Evolutionary conservation across 1,140 invertebrate genomes (phyloP).

Genomic region (Daktulosphaira vitifoliae): DNA sequence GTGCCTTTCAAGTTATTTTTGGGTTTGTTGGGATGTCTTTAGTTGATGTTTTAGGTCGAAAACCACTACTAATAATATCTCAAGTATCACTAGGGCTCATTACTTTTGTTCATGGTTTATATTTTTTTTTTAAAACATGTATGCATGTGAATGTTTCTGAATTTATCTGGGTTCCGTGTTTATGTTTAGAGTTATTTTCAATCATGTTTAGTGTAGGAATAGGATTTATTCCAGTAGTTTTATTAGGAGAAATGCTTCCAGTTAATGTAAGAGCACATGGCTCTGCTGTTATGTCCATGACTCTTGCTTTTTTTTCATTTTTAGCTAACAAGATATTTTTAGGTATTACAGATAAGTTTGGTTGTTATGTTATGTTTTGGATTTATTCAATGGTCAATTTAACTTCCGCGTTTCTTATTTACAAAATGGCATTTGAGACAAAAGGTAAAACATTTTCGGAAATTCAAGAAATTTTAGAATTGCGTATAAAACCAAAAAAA

Average conservation of each 20-base stretch:
- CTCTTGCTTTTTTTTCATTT: constrained; percentile 37
- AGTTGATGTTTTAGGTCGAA: constrained; percentile 43
- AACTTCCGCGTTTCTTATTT: constrained; percentile 52
- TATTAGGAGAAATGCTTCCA: constrained; percentile 40
- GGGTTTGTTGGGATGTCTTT: constrained; percentile 39
- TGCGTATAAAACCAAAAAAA: too few species aligned
- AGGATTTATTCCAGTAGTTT: constrained; percentile 40
- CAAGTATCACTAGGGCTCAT: constrained; percentile 35
- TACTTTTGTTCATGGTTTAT: constrained; percentile 34
- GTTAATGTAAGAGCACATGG: constrained; percentile 39
- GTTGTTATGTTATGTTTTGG: constrained; percentile 37
- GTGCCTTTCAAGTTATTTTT: constrained; percentile 38
- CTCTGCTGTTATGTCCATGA: constrained; percentile 37
- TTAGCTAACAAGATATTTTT: constrained; percentile 38
- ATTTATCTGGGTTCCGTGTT: constrained; percentile 35
- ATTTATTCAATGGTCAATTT: constrained; percentile 37
- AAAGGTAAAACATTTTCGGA: constrained; percentile 68
- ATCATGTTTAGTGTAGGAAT: constrained; percentile 39
- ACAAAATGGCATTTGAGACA: constrained; percentile 52
- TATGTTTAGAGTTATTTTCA: constrained; percentile 32
- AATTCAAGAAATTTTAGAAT: constrained; percentile 51
- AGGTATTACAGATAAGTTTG: constrained; percentile 19
- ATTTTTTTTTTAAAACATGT: constrained; percentile 7
- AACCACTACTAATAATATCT: constrained; percentile 45
- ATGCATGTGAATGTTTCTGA: background rate